Conservation (phyloP, 2,888 invertebrate genomes). For the Agrypnus murinus region DNA sequence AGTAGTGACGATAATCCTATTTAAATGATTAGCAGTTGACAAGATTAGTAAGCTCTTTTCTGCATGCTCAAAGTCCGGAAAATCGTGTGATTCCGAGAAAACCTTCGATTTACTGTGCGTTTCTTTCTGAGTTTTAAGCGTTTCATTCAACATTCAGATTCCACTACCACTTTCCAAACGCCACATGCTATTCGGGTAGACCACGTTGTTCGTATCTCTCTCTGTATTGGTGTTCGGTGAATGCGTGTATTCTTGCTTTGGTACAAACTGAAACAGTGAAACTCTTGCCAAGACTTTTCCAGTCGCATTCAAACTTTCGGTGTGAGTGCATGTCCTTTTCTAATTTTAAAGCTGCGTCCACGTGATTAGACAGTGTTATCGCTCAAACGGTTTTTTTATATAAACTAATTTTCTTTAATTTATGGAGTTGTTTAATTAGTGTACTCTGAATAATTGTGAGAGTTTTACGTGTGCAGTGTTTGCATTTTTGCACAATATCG, state of each 20-base stretch:
- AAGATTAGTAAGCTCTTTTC: no score
- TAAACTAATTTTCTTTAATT: background rate
- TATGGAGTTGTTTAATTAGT: background rate
- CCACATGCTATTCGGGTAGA: no score
- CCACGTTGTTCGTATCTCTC: no score
- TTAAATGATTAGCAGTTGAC: no score
- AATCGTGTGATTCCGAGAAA: constrained; percentile 10
- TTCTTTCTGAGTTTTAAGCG: no score
- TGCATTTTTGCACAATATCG: no score
- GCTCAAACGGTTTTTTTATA: background rate
- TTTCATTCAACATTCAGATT: constrained; percentile 21
- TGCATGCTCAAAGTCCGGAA: constrained; percentile 14
- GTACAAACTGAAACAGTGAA: no score
- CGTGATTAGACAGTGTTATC: constrained; percentile 1
- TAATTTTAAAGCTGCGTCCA: background rate
- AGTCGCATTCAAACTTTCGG: background rate
- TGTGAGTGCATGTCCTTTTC: background rate
- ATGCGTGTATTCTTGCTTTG: no score
- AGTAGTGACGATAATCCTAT: no score
- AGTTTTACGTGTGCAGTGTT: no score
- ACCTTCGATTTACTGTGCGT: constrained; percentile 12
- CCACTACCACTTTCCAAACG: constrained; percentile 2
- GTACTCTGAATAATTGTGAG: background rate
- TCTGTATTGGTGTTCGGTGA: no score
- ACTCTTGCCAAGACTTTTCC: constrained; percentile 4